These are phyloP conservation scores for Ganaspis sp. DNA, from an alignment of 1,140 invertebrate genomes.

Conservation along the genomic window DNA sequence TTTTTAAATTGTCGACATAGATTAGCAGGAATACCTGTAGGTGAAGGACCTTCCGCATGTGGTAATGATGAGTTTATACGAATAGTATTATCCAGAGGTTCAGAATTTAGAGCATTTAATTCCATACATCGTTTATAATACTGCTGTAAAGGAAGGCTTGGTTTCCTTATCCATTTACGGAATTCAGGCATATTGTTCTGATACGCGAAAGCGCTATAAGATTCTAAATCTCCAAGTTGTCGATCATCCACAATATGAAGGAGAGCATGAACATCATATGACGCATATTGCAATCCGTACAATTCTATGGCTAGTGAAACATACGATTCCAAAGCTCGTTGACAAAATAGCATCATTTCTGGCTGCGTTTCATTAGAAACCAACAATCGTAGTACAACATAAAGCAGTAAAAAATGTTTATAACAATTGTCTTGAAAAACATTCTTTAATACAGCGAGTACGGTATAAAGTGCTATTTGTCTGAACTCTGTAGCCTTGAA, in stretches of 20 bases:
- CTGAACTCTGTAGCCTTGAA: too few relatives aligned
- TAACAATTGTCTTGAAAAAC: too few relatives aligned
- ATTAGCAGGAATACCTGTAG: neutral
- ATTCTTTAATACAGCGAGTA: too few relatives aligned
- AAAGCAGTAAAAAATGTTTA: too few relatives aligned
- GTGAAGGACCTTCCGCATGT: neutral
- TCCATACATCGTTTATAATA: neutral
- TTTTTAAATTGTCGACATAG: neutral
- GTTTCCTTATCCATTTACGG: constrained; percentile 21
- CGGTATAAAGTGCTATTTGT: too few relatives aligned
- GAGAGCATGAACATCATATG: constrained; percentile 38
- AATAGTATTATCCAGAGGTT: neutral
- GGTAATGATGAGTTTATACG: neutral
- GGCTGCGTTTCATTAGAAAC: too few relatives aligned
- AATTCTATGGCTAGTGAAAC: neutral
- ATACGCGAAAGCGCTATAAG: constrained; percentile 34
- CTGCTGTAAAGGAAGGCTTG: neutral
- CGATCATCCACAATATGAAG: constrained; percentile 39
- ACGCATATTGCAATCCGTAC: constrained; percentile 31
- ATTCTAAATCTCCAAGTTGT: constrained; percentile 18
- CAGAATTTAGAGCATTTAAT: neutral
- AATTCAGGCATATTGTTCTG: constrained; percentile 33
- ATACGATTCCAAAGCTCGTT: too few relatives aligned
- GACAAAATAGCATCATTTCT: too few relatives aligned
- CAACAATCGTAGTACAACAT: too few relatives aligned